Conservation (phyloP, 2,113 vertebrate species). For the Passer montanus region DNA sequence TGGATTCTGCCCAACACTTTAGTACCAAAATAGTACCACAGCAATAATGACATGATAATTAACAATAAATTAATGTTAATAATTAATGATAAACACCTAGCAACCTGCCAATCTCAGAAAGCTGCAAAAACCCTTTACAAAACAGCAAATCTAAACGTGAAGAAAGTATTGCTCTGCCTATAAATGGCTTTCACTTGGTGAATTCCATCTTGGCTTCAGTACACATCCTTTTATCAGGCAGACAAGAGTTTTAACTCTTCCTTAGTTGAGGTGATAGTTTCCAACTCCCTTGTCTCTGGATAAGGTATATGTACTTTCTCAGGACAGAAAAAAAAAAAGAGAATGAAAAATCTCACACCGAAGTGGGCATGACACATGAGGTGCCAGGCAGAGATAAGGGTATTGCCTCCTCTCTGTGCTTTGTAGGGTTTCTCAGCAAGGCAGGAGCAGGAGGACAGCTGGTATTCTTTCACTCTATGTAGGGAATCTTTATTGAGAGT, state of each 20-base stretch:
- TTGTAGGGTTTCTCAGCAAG: neutral
- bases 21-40: neutral
- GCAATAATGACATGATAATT: neutral
- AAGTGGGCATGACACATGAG: neutral
- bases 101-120: neutral
- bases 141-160: neutral
- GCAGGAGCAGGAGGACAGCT: neutral
- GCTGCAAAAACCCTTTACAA: neutral
- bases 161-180: neutral
- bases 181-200: neutral
- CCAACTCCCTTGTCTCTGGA: neutral
- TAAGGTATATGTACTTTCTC: neutral
- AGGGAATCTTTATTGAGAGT: neutral
- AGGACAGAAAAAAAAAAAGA: neutral
- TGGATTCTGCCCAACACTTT: neutral
- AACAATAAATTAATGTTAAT: neutral
- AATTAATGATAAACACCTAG: neutral
- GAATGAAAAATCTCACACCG: neutral
- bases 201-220: neutral
- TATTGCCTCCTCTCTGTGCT: neutral
- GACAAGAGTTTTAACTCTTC: neutral
- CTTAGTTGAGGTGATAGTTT: neutral
- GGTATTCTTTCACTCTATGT: neutral
- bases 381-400: neutral
- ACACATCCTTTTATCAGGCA: neutral